A percentile compares a stretch with the other conserved stretches of the same genome.
phyloP scores from a whole-genome alignment of 2,797 vertebrate genomes.

The Megalops cyprinoides region DNA sequence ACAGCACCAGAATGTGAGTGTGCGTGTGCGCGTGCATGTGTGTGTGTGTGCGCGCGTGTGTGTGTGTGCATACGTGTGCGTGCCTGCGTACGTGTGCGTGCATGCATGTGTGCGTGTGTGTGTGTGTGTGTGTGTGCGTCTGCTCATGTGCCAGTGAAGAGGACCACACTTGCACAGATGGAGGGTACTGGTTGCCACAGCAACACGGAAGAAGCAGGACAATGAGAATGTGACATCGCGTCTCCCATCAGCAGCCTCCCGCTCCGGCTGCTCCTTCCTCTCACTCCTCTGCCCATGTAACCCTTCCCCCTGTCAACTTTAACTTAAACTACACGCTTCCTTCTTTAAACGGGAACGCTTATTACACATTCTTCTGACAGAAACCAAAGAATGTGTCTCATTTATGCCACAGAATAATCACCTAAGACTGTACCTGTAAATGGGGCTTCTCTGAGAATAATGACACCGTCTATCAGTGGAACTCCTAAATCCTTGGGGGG shows the following conservation, averaged over 20 bases:
- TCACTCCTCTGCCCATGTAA: neutral
- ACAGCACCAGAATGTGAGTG: neutral
- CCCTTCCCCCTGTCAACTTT: neutral
- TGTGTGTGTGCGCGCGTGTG: neutral
- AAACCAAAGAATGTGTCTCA: too few relatives aligned
- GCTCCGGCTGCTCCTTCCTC: neutral
- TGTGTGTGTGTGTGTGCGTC: slow-evolving; percentile 12
- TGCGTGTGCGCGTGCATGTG: neutral
- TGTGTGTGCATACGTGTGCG: neutral
- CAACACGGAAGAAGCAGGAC: slow-evolving; percentile 29
- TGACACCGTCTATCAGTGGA: neutral
- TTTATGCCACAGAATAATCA: neutral
- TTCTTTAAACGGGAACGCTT: neutral
- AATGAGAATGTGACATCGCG: slow-evolving; percentile 22
- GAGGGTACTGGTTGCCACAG: slow-evolving; percentile 34
- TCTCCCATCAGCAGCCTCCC: neutral
- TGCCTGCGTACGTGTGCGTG: neutral
- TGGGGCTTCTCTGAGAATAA: too few relatives aligned
- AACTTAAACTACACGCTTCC: neutral
- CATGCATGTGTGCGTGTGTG: neutral
- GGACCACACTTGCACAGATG: slow-evolving; percentile 1
- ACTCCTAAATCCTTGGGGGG: too few relatives aligned
- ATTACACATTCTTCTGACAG: neutral
- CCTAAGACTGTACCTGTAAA: too few relatives aligned
- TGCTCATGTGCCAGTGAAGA: neutral